Evolutionary conservation across 2,888 invertebrate species (phyloP).

Genomic region (Geophilus truncorum): DNA sequence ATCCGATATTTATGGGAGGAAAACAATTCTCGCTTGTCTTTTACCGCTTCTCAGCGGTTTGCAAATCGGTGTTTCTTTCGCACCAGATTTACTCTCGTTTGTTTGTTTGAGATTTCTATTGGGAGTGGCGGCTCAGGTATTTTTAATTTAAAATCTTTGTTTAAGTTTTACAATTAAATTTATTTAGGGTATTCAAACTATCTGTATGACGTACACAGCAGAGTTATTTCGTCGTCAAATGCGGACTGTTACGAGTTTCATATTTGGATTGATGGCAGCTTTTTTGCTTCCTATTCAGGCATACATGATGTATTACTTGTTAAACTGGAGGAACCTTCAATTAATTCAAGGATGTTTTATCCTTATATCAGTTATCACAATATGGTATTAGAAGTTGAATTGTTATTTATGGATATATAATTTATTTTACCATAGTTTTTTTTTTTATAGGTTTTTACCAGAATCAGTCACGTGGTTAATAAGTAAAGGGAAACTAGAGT

Average conservation of each 20-base stretch:
- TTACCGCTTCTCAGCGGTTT: not conserved
- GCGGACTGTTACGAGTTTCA: not conserved
- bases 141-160: not conserved
- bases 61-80: no score
- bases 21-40: not conserved
- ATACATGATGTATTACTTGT: not conserved
- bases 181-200: not conserved
- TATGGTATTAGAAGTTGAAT: not conserved
- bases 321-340: not conserved
- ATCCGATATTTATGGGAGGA: not conserved
- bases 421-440: not conserved
- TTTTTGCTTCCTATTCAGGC: not conserved
- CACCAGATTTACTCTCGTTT: not conserved
- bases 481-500: no score
- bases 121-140: not conserved
- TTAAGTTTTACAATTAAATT: not conserved
- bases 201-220: not conserved
- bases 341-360: not conserved
- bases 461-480: not conserved
- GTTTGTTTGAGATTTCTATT: not conserved
- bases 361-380: not conserved
- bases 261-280: not conserved
- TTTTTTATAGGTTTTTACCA: not conserved
- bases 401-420: not conserved
- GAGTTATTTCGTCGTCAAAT: not conserved